A percentile compares a stretch with the other conserved stretches of the same genome.
phyloP scores from a whole-genome alignment of 2,113 vertebrate species.

The Turnix velox region DNA sequence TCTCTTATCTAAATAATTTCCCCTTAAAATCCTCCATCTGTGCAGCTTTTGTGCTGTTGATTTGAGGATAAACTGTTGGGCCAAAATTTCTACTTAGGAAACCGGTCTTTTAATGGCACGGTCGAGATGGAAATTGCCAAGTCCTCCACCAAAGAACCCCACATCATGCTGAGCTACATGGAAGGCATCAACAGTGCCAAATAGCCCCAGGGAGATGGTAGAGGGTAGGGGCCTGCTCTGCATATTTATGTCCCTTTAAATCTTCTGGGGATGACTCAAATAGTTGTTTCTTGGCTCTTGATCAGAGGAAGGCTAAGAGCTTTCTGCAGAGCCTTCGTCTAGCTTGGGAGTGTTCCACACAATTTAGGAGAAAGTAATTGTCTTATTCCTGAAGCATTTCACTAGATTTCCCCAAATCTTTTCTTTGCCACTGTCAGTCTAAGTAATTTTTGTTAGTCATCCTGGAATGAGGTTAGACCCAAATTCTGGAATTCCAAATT shows the following conservation, averaged over 20 bases:
- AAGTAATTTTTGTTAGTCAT: not conserved
- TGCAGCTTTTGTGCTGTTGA: constrained; percentile 1
- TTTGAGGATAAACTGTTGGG: not conserved
- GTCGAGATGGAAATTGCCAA: not conserved
- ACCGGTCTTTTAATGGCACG: not conserved
- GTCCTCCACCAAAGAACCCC: not conserved
- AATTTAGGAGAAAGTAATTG: not conserved
- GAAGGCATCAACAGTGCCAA: not conserved
- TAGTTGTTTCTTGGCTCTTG: not conserved
- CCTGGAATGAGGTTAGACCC: not conserved
- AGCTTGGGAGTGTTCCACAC: not conserved
- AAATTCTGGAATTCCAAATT: not conserved
- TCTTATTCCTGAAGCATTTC: not conserved
- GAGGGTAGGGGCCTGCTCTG: not conserved
- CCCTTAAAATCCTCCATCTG: constrained; percentile 47
- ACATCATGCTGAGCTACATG: rapidly evolving
- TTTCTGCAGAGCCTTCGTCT: not conserved
- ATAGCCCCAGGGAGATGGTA: not conserved
- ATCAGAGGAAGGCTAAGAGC: not conserved
- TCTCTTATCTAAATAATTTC: constrained; percentile 58
- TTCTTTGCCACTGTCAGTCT: not conserved
- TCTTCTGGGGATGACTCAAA: not conserved
- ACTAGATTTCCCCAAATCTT: not conserved
- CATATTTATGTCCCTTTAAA: not conserved
- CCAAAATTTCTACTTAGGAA: not conserved